phyloP scores from a whole-genome alignment of 2,113 vertebrate genomes.

The Pyrgilauda ruficollis region DNA sequence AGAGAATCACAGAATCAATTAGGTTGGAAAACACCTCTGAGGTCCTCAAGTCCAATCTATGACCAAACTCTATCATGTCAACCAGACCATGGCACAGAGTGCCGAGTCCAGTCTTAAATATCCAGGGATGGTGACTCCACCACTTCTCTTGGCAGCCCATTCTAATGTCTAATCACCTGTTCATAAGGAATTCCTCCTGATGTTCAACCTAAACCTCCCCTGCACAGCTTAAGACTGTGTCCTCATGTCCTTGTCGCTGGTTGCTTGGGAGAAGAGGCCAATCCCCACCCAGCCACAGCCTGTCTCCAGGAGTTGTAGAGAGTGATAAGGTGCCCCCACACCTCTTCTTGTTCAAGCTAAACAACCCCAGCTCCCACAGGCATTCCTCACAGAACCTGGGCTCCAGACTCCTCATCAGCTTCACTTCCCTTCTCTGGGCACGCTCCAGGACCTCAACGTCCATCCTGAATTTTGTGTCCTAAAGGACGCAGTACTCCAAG shows the following conservation, averaged over 20 bases:
- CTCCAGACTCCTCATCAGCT: background rate
- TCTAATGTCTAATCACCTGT: background rate
- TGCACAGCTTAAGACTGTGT: background rate
- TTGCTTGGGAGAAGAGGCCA: accelerated
- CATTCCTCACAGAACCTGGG: background rate
- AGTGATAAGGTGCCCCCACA: background rate
- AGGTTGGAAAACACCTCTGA: background rate
- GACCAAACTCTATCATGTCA: background rate
- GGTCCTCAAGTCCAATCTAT: background rate
- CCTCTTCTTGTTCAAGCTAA: background rate
- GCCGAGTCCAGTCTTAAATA: background rate
- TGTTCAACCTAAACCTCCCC: background rate
- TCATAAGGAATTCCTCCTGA: background rate
- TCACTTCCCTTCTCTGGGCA: background rate
- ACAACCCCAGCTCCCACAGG: background rate
- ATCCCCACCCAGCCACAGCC: background rate
- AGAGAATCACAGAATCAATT: background rate
- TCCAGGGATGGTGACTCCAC: background rate
- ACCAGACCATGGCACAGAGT: background rate
- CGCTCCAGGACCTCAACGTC: accelerated
- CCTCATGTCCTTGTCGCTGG: background rate
- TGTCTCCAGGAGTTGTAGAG: background rate
- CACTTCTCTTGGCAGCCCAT: background rate
- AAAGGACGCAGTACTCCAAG: background rate
- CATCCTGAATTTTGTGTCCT: background rate